phyloP scores from a whole-genome alignment of 2,797 vertebrate species.

The Thalassophryne amazonica region DNA sequence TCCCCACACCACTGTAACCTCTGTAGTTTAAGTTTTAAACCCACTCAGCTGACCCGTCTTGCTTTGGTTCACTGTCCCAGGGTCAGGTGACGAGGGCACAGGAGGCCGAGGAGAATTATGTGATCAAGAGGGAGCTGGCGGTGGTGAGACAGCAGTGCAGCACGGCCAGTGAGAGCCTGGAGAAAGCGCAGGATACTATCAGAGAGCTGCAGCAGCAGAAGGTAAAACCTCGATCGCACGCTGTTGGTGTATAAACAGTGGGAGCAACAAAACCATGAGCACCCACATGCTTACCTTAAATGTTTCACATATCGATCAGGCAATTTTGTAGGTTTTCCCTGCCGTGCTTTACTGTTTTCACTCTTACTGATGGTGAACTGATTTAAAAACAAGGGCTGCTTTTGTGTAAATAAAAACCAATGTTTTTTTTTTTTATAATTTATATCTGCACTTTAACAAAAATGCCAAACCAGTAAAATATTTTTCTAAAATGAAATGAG shows the following conservation, averaged over 20 bases:
- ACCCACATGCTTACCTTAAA: no score
- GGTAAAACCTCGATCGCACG: conserved; percentile 69
- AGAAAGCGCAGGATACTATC: conserved; percentile 89
- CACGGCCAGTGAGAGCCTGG: conserved; percentile 84
- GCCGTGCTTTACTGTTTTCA: no score
- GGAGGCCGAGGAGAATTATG: conserved; percentile 95
- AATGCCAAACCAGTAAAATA: not conserved
- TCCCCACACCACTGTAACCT: not conserved
- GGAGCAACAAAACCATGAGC: not conserved
- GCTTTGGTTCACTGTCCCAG: conserved; percentile 55
- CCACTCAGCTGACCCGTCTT: not conserved
- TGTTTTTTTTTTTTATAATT: not conserved
- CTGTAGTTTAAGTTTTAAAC: not conserved
- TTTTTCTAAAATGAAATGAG: no score
- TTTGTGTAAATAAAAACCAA: not conserved
- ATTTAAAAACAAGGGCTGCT: not conserved
- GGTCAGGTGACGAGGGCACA: conserved; percentile 95
- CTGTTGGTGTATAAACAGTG: not conserved
- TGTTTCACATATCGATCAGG: no score
- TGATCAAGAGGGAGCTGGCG: conserved; percentile 92
- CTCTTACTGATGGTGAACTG: not conserved
- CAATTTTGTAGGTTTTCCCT: no score
- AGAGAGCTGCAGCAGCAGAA: conserved; percentile 87
- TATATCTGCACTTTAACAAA: no score
- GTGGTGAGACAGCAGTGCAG: conserved; percentile 88